Conservation (phyloP, 64 coral and sea anemone genomes). For the Astreopora myriophthalma region DNA sequence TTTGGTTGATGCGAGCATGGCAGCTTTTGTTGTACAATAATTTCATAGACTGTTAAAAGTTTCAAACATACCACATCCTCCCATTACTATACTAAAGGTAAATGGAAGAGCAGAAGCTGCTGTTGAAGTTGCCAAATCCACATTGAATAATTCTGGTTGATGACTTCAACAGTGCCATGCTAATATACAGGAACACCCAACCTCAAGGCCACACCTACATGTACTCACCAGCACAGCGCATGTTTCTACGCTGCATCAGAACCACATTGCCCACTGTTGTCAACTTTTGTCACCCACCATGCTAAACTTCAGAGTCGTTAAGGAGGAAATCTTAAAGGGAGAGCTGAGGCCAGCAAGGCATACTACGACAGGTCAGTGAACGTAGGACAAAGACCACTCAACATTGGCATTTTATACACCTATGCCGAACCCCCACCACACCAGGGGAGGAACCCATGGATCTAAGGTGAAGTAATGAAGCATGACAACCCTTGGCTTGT, state of each 20-base stretch:
- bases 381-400: constrained; percentile 27
- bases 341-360: neutral
- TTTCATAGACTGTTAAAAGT: too few relatives aligned
- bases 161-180: too few relatives aligned
- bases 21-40: too few relatives aligned
- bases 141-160: too few relatives aligned
- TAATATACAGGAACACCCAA: constrained; percentile 54
- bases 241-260: constrained; percentile 24
- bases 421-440: constrained; percentile 42
- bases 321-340: neutral
- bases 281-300: constrained; percentile 26
- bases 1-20: too few relatives aligned
- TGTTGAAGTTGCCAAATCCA: constrained; percentile 47
- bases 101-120: constrained; percentile 62
- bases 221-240: constrained; percentile 66
- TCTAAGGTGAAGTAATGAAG: constrained; percentile 51
- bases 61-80: constrained; percentile 50
- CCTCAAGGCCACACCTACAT: constrained; percentile 53
- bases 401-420: constrained; percentile 5
- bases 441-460: constrained; percentile 52
- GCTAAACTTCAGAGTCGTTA: neutral
- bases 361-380: constrained; percentile 30
- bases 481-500: constrained; percentile 10
- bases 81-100: constrained; percentile 59
- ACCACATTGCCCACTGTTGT: constrained; percentile 48